Base-by-base conservation (phyloP, 2,888 invertebrate species). In the Acholoe squamosa region DNA sequence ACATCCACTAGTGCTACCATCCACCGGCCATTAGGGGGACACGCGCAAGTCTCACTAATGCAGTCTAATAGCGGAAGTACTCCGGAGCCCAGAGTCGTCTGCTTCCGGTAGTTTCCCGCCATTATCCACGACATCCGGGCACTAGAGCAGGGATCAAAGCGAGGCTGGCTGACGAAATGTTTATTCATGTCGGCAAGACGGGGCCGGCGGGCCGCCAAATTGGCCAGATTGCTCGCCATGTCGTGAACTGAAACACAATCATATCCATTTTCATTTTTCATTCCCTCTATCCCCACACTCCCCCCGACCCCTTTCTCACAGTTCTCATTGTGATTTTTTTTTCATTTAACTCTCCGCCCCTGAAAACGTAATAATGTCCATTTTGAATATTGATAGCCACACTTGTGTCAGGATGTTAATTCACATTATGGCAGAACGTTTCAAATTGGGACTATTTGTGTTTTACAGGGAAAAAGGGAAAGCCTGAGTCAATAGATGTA, bases 161-260 rank as follows among this genome's bases (percentile, higher is more conserved):
- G 25, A 54, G 56, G 56, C 31, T 25, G 56, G 56, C 31, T 84
- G 86, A 25, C 28, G 86, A 52, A 52, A 86, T 86, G 86, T 86
- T 86, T 86, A 86, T 56, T 86, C 80, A 80, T 80, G 80, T 80
- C 80, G 80, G 34, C 80, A 80, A 80, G 80, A 43, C 34, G 80
- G 14, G 19, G 80, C 7, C 22, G 19, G 43, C 34, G 43, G 33
- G 80, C 80, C 7, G 19, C 43, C 33, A 80, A 80, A 80, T 80
- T 34, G 80, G 43, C 34, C 80, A 34, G 80, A 80, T 80, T 33
- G 34, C 80, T 80, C 22, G 22, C 31, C 34, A 28, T 80, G 80
- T 80, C 80, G n/a, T 80, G 80, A 80, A 80, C 80, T n/a, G 80
- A 80, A 80, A 80, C 80, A 80, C 80, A 80, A 80, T 80, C 80